Conservation (phyloP, 2,888 invertebrate species). For the Aleiodes leptofemur region DNA sequence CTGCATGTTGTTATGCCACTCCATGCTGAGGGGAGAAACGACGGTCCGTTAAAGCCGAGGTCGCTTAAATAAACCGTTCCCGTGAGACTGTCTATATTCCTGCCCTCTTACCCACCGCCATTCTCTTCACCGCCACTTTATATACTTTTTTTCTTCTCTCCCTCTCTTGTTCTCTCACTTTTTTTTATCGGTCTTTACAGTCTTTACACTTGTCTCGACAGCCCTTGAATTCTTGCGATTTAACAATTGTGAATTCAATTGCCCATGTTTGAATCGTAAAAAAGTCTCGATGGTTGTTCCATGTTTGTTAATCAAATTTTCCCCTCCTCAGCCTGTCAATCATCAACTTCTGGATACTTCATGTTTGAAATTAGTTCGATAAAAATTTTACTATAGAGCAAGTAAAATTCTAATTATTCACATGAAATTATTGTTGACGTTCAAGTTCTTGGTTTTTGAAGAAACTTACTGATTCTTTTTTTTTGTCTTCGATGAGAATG, state of each 20-base stretch:
- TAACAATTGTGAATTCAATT: conserved; percentile 43
- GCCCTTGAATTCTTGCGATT: conserved; percentile 37
- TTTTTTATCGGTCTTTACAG: conserved; percentile 33
- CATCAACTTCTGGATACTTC: neutral
- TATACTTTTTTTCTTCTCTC: conserved; percentile 6
- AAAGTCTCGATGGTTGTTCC: conserved; percentile 4
- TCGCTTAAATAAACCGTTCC: conserved; percentile 64
- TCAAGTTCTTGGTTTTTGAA: too few species aligned
- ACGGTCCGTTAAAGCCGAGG: conserved; percentile 61
- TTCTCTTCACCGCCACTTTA: conserved; percentile 29
- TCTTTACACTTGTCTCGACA: conserved; percentile 38
- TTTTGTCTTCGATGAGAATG: too few species aligned
- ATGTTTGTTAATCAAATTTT: conserved; percentile 30
- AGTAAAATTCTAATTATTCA: neutral
- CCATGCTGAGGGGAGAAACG: conserved; percentile 45
- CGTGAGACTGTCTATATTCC: conserved; percentile 50
- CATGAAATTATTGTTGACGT: neutral
- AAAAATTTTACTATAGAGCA: neutral
- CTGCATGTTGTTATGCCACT: conserved; percentile 65
- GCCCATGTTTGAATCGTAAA: conserved; percentile 29
- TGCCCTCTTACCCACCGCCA: conserved; percentile 28
- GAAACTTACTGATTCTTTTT: too few species aligned
- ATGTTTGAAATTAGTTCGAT: neutral
- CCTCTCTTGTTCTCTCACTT: conserved; percentile 14
- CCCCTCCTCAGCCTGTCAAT: neutral